phyloP scores from a whole-genome alignment of 2,888 invertebrate genomes.

The Nephrotoma flavescens region DNA sequence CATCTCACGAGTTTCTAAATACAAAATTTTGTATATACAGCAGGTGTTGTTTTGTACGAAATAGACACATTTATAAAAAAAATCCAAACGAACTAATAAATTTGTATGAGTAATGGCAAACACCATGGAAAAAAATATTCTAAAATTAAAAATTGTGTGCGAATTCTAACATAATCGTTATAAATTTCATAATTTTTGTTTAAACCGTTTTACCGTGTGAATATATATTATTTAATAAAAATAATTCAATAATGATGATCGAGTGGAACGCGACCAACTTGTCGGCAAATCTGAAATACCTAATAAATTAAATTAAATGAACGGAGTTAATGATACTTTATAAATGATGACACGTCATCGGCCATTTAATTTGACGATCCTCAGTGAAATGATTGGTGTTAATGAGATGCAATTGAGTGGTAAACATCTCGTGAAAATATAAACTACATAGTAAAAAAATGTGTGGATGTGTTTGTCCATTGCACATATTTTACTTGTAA shows the following conservation, averaged over 20 bases:
- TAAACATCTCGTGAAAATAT: not conserved
- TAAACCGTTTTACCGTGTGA: not conserved
- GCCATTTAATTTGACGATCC: not conserved
- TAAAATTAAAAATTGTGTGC: not conserved
- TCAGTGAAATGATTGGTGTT: not conserved
- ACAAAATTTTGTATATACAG: not conserved
- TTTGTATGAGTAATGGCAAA: not conserved
- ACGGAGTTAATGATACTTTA: not conserved
- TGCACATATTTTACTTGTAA: too few species aligned
- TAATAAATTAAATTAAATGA: not conserved
- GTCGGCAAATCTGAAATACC: not conserved
- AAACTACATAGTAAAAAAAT: not conserved
- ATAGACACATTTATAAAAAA: not conserved
- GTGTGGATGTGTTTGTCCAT: too few species aligned
- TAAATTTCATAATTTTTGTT: not conserved
- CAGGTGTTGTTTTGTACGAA: not conserved
- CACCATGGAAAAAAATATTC: not conserved
- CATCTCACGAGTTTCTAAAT: not conserved
- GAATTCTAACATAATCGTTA: not conserved
- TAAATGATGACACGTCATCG: not conserved
- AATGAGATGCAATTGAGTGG: not conserved
- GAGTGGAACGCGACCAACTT: not conserved
- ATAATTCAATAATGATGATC: not conserved
- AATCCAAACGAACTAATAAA: not conserved
- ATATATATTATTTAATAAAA: not conserved